Percentiles rank a stretch among this genome's conserved stretches.
phyloP scores from a whole-genome alignment of 2,113 vertebrate genomes.

The Apus apus region DNA sequence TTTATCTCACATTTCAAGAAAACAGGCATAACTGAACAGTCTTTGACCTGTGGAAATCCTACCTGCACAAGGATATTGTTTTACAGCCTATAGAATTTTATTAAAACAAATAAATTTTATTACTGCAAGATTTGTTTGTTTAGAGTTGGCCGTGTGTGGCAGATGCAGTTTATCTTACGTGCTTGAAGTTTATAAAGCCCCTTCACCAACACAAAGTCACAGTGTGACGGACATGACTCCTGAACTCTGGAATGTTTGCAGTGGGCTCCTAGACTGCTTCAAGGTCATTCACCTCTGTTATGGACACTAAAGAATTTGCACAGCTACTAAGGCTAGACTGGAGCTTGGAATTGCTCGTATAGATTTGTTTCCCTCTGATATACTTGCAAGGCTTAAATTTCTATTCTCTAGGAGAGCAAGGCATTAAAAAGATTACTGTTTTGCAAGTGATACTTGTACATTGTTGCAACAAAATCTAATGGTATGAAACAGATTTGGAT shows the following conservation, averaged over 20 bases:
- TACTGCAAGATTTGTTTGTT: conserved; percentile 12
- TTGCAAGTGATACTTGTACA: neutral
- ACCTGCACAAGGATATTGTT: conserved; percentile 48
- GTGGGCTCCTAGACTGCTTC: neutral
- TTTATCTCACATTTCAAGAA: conserved; percentile 38
- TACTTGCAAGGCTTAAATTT: neutral
- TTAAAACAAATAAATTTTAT: conserved; percentile 62
- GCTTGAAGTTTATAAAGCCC: neutral
- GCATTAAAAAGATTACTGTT: neutral
- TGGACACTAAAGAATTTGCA: conserved; percentile 27
- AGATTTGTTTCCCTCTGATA: neutral
- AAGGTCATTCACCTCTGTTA: conserved; percentile 47
- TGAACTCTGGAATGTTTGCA: conserved; percentile 34
- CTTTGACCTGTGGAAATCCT: conserved; percentile 56
- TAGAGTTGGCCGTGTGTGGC: conserved; percentile 22
- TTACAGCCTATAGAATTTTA: conserved; percentile 49
- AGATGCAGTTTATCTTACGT: conserved; percentile 30
- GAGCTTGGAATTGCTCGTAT: neutral
- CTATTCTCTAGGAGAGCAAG: neutral
- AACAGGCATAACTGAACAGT: conserved; percentile 43
- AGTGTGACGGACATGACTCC: neutral
- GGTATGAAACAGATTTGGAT: neutral
- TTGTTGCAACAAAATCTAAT: neutral
- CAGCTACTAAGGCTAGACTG: conserved; percentile 7
- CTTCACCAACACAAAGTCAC: neutral